Evolutionary conservation across 2,797 vertebrate genomes (phyloP).

Genomic region (Lagocephalus sceleratus): DNA sequence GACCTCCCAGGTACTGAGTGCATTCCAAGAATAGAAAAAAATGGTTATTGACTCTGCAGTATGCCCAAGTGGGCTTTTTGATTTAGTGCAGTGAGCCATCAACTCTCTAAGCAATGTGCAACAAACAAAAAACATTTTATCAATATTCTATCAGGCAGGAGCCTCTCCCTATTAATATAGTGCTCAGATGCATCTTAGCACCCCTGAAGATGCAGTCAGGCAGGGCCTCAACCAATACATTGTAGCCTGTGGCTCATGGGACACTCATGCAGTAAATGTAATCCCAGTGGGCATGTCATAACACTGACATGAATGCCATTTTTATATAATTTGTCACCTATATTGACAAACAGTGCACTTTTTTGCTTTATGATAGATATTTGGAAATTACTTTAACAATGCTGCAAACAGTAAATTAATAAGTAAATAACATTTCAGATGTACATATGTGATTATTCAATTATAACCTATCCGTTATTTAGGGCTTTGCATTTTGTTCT

Average conservation of each 20-base stretch:
- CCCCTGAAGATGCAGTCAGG: conserved; percentile 41
- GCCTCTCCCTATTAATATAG: conserved; percentile 67
- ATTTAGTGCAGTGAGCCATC: conserved; percentile 74
- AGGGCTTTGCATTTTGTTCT: no score
- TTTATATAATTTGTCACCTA: neutral
- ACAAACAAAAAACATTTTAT: conserved; percentile 75
- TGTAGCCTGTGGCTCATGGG: conserved; percentile 38
- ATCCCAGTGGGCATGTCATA: conserved; percentile 33
- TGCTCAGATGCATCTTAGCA: conserved; percentile 47
- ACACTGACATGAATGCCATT: conserved; percentile 26
- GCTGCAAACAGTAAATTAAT: neutral
- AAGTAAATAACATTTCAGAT: no score
- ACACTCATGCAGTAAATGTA: conserved; percentile 50
- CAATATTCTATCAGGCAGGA: conserved; percentile 73
- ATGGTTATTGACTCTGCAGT: conserved; percentile 68
- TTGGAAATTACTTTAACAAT: no score
- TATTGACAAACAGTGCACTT: conserved; percentile 5
- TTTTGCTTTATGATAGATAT: neutral
- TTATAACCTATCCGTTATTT: no score
- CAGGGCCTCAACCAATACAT: conserved; percentile 23
- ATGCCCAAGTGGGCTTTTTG: conserved; percentile 69
- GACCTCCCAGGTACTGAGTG: conserved; percentile 55
- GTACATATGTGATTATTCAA: no score
- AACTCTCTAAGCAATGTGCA: conserved; percentile 69
- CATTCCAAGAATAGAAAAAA: conserved; percentile 66